Base-by-base conservation (phyloP, 2,888 invertebrate genomes). In the Syritta pipiens region DNA sequence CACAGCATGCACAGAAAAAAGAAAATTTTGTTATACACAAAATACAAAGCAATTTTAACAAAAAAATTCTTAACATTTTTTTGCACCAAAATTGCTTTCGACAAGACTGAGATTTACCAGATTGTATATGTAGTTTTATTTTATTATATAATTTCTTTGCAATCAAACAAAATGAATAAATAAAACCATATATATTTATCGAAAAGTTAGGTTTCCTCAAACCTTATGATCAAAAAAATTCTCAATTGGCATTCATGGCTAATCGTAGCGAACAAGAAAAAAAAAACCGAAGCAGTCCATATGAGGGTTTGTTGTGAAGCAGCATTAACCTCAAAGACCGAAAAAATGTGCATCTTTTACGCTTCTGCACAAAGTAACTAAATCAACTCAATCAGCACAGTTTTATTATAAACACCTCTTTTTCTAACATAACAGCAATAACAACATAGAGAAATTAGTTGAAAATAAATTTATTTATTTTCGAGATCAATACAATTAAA, bases 81-180 rank as follows among this genome's bases (percentile, higher is more conserved):
- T 62, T 65, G 62, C 77, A 72, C 62, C 65, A 59, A 81, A 77
- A 81, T 77, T 77, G 77, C 81, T 82, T 75, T 76, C 76, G 63
- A 81, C 81, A 83, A 83, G 83, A 82, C 82, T 83, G 83, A 82
- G 76, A 82, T 81, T 79, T 72, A 81, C 81, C 81, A 79, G 82
- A 81, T 79, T 82, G 75, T 82, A 71, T 69, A 81, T 77, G 68
- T 72, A 74, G 67, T 72, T 74, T 69, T 69, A 76, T 69, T 69
- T 68, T 67, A 74, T 55, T 67, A 67, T n/a, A 67, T 67, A 57
- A 67, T 74, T 79, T 67, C 42, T 65, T 55, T 51, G 49, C 59
- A 12, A 59, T 57, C 22, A 60, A 71, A 40, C 10, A 35, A 63
- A 48, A 17, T 32, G 30, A 12, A 53, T 44, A 48, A 71, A 75